Base-by-base conservation (phyloP, 2,113 vertebrate species). In the Peromyscus maniculatus region DNA sequence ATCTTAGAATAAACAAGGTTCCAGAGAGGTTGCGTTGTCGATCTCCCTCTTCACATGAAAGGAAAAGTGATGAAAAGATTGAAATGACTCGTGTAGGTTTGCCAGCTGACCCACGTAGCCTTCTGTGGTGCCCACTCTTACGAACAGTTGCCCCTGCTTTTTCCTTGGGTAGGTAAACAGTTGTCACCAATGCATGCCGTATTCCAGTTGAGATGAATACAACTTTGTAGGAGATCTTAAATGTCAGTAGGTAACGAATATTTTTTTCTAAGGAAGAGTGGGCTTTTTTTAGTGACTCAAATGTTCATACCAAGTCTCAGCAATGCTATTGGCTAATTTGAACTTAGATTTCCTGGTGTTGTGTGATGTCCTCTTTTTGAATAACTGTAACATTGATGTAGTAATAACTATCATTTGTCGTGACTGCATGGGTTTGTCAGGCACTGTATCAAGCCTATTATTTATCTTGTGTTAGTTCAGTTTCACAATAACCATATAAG, bases 331-430 rank as follows among this genome's bases (percentile, higher is more conserved):
- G 31, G 12, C 7, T 72, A 12, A 64, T 90, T 71, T 72, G 46
- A 67, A 31, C 87, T 67, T 67, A 67, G 79, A 90, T 88, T 83
- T 92, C 74, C 62, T 19, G 94, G 24, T 91, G 36, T 83, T 96
- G 91, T 46, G 39, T 82, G 82, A 66, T 92, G 6, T 36, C 8
- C 57, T 96, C 62, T 96, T 95, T 88, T 24, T 89, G 86, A 91
- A 59, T 33, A 79, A 89, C 49, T 89, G 8, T 77, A 94, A 82
- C 11, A 59, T 3, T 71, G 71, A 31, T 19, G 31, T 79, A 84
- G 10, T 82, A n/a, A 62, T 93, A 83, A 78, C 59, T 92, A 69
- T 36, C 17, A 79, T 49, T 91, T 96, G 64, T 21, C 55, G 64
- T 72, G 39, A 92, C 28, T 43, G 7, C 12, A 21, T 74, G 31